Evolutionary conservation across 2,113 vertebrate genomes (phyloP), one percentile per base, ranked within the genome.

Genomic region (Haemorhous mexicanus): DNA sequence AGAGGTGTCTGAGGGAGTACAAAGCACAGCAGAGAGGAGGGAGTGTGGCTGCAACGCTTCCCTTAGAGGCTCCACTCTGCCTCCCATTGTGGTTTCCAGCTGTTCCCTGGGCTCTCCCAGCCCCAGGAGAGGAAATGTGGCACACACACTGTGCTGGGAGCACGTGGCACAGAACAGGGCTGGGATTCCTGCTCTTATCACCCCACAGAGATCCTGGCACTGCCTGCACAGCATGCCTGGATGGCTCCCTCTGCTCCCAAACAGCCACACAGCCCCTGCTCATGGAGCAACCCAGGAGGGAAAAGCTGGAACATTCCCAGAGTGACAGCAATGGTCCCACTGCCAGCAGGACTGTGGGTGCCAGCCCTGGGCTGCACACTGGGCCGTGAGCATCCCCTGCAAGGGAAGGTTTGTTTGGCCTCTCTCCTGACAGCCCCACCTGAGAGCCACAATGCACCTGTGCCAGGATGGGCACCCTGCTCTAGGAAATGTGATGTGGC

Each of bases 301-400:
- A 67, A 55, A 87, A 44, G 18, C 43, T 3, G 0, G 79, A 80
- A 30, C 8, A 4, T 32, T 19, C 69, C 80, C 66, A 5, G 20
- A 4, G 61, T 11, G 39, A 61, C 32, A 43, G 79, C 1, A 0
- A 24, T 2, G 1, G 7, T 28, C 41, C 55, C 0, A 1, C 39
- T 23, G 88, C 70, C 85, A 90, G 69, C 27, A 10, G 32, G 41
- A 59, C 2, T 0, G 23, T 2, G 1, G 49, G n/a, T 61, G 44
- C 77, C 11, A 3, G 44, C 63, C 16, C 39, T 13, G 50, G 56
- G 63, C 41, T 47, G 23, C 49, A 22, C 6, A 2, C 21, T 18
- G 70, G 73, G 47, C 47, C 23, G 6, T 0, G 27, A 13, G 80
- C 44, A 18, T n/a, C 33, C 49, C 49, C 63, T 64, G 19, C 4